These are phyloP conservation scores for Picathartes gymnocephalus DNA, from an alignment of 2,113 vertebrate genomes.

Conservation along the genomic window DNA sequence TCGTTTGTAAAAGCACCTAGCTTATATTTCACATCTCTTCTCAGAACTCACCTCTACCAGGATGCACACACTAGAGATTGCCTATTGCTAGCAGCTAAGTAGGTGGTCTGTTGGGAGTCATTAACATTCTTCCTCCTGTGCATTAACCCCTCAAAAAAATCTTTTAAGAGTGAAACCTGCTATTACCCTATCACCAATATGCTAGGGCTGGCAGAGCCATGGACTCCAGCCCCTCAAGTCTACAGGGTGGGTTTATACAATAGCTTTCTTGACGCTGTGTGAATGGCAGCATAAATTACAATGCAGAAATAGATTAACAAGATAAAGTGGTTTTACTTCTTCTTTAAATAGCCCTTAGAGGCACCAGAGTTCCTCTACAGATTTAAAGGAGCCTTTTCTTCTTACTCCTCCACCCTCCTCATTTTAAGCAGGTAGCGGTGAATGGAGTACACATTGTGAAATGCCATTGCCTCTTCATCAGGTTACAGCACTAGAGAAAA, in stretches of 20 bases:
- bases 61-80: neutral
- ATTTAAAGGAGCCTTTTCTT: constrained; percentile 49
- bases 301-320: constrained; percentile 41
- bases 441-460: neutral
- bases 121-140: constrained; percentile 22
- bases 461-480: neutral
- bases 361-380: neutral
- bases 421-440: constrained; percentile 40
- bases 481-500: neutral
- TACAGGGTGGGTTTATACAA: constrained; percentile 10
- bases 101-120: constrained; percentile 27
- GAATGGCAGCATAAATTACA: constrained; percentile 50
- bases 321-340: constrained; percentile 19
- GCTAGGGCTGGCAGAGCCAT: neutral
- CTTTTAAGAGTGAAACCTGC: neutral
- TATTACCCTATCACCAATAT: neutral
- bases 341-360: constrained; percentile 13
- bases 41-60: neutral
- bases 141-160: neutral
- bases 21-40: neutral
- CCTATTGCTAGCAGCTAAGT: neutral
- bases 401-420: neutral
- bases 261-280: neutral
- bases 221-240: neutral
- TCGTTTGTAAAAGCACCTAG: neutral